phyloP scores from a whole-genome alignment of 2,113 vertebrate genomes.

The Peromyscus polionotus region DNA sequence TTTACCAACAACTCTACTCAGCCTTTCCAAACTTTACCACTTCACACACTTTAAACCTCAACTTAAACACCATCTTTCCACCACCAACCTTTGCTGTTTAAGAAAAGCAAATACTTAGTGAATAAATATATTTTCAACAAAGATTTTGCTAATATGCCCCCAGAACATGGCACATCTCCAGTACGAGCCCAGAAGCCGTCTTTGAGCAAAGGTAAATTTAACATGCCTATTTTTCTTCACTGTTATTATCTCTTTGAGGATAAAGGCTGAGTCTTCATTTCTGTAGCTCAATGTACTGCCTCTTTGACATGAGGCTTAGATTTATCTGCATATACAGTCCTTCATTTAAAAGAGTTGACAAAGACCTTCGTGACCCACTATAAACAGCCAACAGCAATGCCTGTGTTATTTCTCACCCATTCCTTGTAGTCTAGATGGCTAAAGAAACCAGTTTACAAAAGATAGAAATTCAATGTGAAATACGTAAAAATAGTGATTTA shows the following conservation, averaged over 20 bases:
- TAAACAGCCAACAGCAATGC: not conserved
- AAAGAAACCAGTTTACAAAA: slow-evolving; percentile 3
- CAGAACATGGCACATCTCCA: not conserved
- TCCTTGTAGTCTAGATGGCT: not conserved
- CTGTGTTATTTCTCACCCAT: not conserved
- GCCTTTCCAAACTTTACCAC: not conserved
- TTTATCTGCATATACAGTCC: not conserved
- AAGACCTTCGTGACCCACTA: not conserved
- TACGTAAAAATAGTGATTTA: not conserved
- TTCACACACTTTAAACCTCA: slow-evolving; percentile 9
- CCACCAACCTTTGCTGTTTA: not conserved
- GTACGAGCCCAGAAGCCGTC: not conserved
- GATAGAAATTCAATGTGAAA: not conserved
- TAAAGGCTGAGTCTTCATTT: slow-evolving; percentile 42
- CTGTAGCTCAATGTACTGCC: not conserved
- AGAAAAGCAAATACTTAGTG: slow-evolving; percentile 5
- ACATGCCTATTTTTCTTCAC: not conserved
- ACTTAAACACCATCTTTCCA: not conserved
- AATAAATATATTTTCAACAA: slow-evolving; percentile 27
- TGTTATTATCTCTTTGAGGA: slow-evolving; percentile 19
- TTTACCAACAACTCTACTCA: not conserved
- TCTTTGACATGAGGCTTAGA: not conserved
- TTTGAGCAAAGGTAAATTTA: not conserved
- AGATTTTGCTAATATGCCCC: not conserved
- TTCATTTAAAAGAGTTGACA: not conserved